Evolutionary conservation across 1,140 invertebrate genomes (phyloP).

Genomic region (Apocrypta bakeri): DNA sequence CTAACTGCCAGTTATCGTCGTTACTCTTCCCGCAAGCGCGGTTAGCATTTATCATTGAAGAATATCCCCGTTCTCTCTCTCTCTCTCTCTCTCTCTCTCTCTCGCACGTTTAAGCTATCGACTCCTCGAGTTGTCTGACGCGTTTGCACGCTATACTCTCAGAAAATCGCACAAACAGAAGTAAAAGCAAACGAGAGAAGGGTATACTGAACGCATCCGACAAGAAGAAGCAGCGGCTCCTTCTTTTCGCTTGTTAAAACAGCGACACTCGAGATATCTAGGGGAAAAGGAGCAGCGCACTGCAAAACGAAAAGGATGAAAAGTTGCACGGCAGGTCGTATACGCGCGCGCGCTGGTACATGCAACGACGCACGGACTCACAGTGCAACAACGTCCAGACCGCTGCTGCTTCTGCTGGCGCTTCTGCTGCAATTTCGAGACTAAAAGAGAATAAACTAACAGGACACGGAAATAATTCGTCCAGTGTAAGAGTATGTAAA

Average conservation of each 20-base stretch:
- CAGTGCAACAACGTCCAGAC: background rate
- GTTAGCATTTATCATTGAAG: constrained; percentile 15
- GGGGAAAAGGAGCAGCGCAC: background rate
- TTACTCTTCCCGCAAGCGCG: background rate
- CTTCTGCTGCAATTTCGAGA: constrained; percentile 28
- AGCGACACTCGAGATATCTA: constrained; percentile 27
- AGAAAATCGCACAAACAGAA: constrained; percentile 5
- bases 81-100: too few relatives aligned
- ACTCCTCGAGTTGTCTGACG: too few relatives aligned
- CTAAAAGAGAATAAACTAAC: constrained; percentile 60
- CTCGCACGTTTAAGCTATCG: constrained; percentile 5
- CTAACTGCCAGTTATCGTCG: constrained; percentile 62
- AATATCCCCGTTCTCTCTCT: background rate
- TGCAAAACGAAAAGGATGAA: constrained; percentile 4
- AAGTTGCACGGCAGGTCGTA: constrained; percentile 45
- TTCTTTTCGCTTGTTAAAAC: constrained; percentile 45
- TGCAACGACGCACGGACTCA: constrained; percentile 47
- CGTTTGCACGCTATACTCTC: too few relatives aligned
- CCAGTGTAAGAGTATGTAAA: constrained; percentile 53
- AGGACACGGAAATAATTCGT: constrained; percentile 64
- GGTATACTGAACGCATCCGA: constrained; percentile 2
- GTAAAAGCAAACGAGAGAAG: constrained; percentile 19
- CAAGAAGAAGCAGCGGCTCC: background rate
- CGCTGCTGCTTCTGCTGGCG: background rate
- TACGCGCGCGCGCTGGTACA: background rate